Conservation (phyloP, 2,113 vertebrate genomes). For the Barnardius zonarius region DNA sequence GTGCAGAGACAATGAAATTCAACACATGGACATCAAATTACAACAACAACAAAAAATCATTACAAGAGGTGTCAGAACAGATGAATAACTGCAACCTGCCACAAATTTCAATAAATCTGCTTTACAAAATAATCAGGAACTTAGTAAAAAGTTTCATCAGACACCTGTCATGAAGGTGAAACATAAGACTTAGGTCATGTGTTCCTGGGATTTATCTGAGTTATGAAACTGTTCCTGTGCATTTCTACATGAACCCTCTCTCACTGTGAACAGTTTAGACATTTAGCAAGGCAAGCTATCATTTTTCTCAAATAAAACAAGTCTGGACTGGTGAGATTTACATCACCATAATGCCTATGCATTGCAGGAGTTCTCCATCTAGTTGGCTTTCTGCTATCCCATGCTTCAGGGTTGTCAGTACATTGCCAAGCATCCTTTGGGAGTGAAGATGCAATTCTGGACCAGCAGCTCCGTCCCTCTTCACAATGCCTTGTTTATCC, state of each 20-base stretch:
- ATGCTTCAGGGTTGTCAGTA: background rate
- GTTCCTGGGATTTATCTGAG: background rate
- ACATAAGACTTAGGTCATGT: background rate
- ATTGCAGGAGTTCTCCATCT: background rate
- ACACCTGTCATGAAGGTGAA: background rate
- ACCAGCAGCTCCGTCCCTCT: background rate
- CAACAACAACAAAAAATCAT: background rate
- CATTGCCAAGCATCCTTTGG: accelerated
- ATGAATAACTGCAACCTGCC: background rate
- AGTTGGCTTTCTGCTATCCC: background rate
- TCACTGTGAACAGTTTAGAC: background rate
- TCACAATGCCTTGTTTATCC: background rate
- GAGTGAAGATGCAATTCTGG: background rate
- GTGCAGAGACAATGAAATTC: background rate
- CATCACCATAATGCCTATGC: background rate
- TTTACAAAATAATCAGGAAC: background rate
- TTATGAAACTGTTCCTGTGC: background rate
- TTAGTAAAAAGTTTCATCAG: background rate
- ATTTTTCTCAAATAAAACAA: background rate
- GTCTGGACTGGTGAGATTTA: background rate
- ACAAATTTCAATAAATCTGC: background rate
- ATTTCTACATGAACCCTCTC: background rate
- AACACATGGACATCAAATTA: background rate
- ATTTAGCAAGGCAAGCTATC: background rate
- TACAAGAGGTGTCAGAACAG: conserved; percentile 1